Percentiles rank a stretch among this genome's conserved stretches.
phyloP scores from a whole-genome alignment of 2,113 vertebrate species.

The Forbesichthys papilliferus region DNA sequence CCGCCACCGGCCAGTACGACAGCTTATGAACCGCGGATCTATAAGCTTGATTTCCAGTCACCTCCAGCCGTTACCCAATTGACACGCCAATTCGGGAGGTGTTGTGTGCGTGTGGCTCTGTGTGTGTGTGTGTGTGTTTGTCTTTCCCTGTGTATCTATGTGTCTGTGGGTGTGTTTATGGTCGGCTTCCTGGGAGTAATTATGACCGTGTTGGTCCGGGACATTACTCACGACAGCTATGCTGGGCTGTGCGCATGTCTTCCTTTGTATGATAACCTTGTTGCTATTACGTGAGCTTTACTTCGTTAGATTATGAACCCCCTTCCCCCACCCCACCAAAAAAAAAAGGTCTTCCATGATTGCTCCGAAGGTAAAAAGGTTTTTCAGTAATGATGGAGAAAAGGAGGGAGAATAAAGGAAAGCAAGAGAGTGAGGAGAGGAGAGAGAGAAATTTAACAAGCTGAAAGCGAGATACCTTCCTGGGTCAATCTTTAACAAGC shows the following conservation, averaged over 20 bases:
- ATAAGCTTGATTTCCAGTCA: conserved; percentile 73
- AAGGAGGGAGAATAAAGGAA: conserved; percentile 6
- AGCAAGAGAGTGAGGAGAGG: background rate
- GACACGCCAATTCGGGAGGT: conserved; percentile 45
- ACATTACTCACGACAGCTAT: conserved; percentile 45
- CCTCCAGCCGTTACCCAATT: conserved; percentile 50
- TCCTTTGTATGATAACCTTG: too few species aligned
- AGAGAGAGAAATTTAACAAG: background rate
- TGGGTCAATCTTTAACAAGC: conserved; percentile 60
- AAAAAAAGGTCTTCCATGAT: background rate
- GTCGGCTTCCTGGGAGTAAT: conserved; percentile 51
- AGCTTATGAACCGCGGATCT: conserved; percentile 67
- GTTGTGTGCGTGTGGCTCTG: conserved; percentile 6
- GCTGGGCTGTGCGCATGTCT: conserved; percentile 20
- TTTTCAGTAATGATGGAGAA: conserved; percentile 46
- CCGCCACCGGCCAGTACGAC: conserved; percentile 34
- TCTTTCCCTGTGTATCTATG: background rate
- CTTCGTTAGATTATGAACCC: background rate
- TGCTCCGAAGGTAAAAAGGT: conserved; percentile 5
- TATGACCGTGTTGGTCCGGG: conserved; percentile 55
- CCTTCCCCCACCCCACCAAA: background rate
- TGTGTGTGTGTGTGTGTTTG: background rate
- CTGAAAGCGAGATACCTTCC: conserved; percentile 26
- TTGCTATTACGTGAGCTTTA: conserved; percentile 1
- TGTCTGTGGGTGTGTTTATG: conserved; percentile 34